Conservation (phyloP, 2,888 invertebrate species). For the Lamellibrachia satsuma region DNA sequence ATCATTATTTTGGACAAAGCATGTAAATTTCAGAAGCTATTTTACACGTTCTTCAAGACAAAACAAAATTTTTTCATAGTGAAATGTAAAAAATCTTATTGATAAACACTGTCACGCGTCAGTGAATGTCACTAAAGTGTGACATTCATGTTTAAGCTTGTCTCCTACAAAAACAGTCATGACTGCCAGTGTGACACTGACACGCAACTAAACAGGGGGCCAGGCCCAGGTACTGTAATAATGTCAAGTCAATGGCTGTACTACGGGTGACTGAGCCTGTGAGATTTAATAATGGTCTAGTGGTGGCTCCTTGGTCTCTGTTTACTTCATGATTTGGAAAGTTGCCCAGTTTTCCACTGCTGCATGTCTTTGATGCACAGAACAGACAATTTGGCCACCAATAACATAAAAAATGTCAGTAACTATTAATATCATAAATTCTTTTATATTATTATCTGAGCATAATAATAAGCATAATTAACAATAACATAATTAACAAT, state of each 20-base stretch:
- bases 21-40: no score
- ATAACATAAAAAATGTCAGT: neutral
- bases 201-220: neutral
- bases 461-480: no score
- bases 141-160: neutral
- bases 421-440: neutral
- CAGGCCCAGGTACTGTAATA: neutral
- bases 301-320: neutral
- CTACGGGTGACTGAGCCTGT: neutral
- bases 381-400: neutral
- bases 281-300: neutral
- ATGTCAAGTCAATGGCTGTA: slow-evolving; percentile 1
- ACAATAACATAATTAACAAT: no score
- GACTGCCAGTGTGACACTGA: neutral
- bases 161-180: neutral
- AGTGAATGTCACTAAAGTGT: neutral
- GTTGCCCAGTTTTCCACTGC: neutral
- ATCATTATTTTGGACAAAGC: no score
- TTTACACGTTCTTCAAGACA: neutral
- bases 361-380: neutral
- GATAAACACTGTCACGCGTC: neutral
- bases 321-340: slow-evolving; percentile 17
- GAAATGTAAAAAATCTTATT: neutral
- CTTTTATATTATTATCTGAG: no score
- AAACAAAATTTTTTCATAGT: neutral